Base-by-base conservation (phyloP, 2,113 vertebrate species). In the Clinocottus analis region DNA sequence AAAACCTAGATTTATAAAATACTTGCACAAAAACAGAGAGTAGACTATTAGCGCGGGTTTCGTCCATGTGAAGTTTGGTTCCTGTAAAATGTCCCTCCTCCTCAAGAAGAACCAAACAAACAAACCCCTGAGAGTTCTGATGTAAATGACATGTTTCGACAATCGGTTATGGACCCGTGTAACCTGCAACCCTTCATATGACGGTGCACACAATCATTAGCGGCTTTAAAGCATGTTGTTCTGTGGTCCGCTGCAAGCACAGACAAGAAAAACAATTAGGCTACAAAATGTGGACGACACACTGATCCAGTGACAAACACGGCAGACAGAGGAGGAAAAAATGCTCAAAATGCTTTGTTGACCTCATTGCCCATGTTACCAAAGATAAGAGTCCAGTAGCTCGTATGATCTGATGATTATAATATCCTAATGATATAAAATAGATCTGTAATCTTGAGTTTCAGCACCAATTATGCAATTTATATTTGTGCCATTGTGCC, bases 191-290 rank as follows among this genome's bases (percentile, higher is more conserved):
- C 27, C 0, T 0, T 21, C 35, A 14, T 39, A 39, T 67, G 35
- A 62, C 23, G n/a, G 16, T 49, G 37, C 59, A 81, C 25, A 80
- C 78, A 66, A 27, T 72, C 39, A 84, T 80, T 85, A 87, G 3
- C 14, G 33, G 68, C 25, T 45, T 65, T 17, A 63, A 75, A 77
- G 29, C 56, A 58, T 61, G 65, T 49, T 71, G 58, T 66, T 47
- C 17, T 29, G 49, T 43, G 41, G 65, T 77, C 10, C 19, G 43
- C 47, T 74, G 76, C 77, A 80, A 68, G 82, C 49, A 69, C 45
- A 43, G 75, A 59, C 78, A 82, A 6, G 72, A 77, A 69, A 47
- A 73, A n/a, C 66, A 76, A 75, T 66, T 5, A 58, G 29, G 29
- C 27, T 12, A 69, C 66, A 58, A 25, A 64, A 68, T 53, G 21